Percentiles rank a stretch among this genome's conserved stretches.
Conservation (phyloP, 2,797 vertebrate genomes). For the Setipinna tenuifilis region DNA sequence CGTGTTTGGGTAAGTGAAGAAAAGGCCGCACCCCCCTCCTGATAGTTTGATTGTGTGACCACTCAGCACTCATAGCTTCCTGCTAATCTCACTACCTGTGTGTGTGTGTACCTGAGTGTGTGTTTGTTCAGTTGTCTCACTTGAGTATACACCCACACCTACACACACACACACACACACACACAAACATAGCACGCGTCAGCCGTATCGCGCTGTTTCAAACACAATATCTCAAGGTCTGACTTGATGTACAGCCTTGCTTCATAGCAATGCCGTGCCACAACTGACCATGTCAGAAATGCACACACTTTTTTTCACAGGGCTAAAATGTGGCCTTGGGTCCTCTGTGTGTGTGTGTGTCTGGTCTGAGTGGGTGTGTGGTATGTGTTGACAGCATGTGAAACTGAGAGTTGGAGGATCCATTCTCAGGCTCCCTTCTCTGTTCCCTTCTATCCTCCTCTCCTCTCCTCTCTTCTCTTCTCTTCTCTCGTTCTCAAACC, state of each 20-base stretch:
- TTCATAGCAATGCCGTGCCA: not conserved
- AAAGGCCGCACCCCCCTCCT: not conserved
- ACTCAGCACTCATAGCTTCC: not conserved
- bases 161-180: not conserved
- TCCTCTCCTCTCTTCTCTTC: no score
- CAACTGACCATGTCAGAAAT: not conserved
- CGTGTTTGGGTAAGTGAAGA: not conserved
- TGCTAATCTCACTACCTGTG: not conserved
- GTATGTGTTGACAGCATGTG: conserved; percentile 11
- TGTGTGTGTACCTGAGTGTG: not conserved
- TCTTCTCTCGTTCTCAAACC: no score
- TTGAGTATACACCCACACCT: not conserved
- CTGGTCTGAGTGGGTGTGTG: not conserved
- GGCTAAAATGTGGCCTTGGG: not conserved
- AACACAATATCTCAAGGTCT: not conserved
- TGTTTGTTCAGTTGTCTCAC: not conserved
- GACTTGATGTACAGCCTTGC: not conserved
- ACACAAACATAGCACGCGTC: not conserved
- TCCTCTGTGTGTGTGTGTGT: not conserved
- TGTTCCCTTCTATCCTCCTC: not conserved
- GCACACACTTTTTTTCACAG: not conserved
- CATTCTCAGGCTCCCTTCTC: not conserved
- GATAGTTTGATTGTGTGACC: not conserved
- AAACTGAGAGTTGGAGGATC: not conserved
- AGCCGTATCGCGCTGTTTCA: not conserved